phyloP scores from a whole-genome alignment of 2,113 vertebrate genomes.

The Phalacrocorax brasilianus region DNA sequence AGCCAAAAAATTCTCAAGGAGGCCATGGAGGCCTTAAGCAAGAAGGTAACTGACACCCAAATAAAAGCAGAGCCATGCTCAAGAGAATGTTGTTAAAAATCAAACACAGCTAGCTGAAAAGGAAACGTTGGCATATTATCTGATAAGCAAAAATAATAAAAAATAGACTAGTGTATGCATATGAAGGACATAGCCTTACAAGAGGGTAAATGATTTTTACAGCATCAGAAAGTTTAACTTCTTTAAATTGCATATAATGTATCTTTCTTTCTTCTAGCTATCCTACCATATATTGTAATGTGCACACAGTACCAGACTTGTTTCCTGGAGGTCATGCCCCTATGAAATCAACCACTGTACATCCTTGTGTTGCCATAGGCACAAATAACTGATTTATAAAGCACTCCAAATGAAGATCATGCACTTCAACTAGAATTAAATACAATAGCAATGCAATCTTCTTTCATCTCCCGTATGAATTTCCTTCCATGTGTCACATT shows the following conservation, averaged over 20 bases:
- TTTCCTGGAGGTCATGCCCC: background rate
- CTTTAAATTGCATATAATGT: background rate
- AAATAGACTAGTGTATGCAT: background rate
- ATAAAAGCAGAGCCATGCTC: background rate
- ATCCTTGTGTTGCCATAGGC: background rate
- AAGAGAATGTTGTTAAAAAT: background rate
- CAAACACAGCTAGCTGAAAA: background rate
- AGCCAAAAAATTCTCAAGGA: background rate
- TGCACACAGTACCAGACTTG: background rate
- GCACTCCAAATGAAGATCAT: constrained; percentile 18
- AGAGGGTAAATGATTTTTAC: background rate
- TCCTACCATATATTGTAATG: background rate
- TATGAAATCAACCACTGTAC: background rate
- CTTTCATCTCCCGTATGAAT: constrained; percentile 37
- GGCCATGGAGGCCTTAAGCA: background rate
- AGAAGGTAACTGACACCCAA: background rate
- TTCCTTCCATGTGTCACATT: constrained; percentile 19
- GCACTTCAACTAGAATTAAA: constrained; percentile 32
- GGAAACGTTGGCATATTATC: background rate
- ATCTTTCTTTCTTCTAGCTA: background rate
- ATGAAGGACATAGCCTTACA: background rate
- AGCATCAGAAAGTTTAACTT: background rate
- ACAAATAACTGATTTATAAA: constrained; percentile 51
- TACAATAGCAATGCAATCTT: constrained; percentile 15
- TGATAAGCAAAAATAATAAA: background rate